These are phyloP conservation scores for Serrognathus titanus DNA, from an alignment of 2,888 invertebrate species.

Conservation along the genomic window DNA sequence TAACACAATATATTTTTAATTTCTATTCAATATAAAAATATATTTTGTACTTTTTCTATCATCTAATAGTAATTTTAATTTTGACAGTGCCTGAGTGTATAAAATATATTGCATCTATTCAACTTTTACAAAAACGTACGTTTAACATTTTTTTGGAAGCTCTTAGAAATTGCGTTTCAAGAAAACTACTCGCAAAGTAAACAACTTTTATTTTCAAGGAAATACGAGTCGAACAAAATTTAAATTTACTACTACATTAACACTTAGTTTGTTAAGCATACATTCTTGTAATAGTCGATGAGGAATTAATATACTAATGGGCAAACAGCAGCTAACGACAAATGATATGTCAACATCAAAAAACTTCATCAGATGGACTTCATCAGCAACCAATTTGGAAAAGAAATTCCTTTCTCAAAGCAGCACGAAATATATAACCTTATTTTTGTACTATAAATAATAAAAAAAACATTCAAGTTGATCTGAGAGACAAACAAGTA, in stretches of 20 bases:
- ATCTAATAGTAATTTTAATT: conserved; percentile 20
- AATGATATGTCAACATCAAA: conserved; percentile 40
- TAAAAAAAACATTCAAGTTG: conserved; percentile 20
- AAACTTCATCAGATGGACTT: conserved; percentile 15
- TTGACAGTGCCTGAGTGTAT: conserved; percentile 32
- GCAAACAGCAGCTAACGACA: conserved; percentile 4
- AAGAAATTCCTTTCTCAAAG: conserved; percentile 23
- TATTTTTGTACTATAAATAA: conserved; percentile 40
- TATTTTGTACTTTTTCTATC: conserved; percentile 29
- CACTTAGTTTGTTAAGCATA: background rate
- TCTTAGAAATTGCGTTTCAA: background rate
- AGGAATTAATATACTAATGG: background rate
- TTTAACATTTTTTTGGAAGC: background rate
- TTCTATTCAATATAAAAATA: conserved; percentile 33
- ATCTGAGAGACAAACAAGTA: conserved; percentile 22
- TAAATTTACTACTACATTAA: background rate
- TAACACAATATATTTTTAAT: conserved; percentile 34
- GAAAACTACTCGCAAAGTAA: background rate
- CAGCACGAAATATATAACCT: conserved; percentile 34
- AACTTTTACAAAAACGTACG: conserved; percentile 7
- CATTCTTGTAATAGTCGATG: background rate
- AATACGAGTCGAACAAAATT: background rate
- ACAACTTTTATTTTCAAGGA: background rate
- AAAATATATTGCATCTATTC: conserved; percentile 28
- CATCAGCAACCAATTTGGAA: conserved; percentile 11